Evolutionary conservation across 2,797 vertebrate genomes (phyloP), one percentile per base, ranked within the genome.

Genomic region (Sternarchorhynchus goeldii): DNA sequence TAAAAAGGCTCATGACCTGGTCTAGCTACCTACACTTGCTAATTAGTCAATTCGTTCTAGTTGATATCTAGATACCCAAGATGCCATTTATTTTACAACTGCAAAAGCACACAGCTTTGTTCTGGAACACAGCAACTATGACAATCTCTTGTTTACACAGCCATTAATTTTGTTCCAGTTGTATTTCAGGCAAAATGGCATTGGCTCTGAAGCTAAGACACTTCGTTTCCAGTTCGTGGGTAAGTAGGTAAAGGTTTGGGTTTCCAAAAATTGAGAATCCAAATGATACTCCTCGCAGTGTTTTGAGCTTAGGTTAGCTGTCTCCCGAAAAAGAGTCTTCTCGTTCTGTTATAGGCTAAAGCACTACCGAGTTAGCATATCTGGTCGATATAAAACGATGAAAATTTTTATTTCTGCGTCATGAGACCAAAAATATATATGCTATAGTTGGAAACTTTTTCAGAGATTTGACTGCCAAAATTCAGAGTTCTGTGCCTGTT

Each of bases 171-270:
- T 57, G 2, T 29, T n/a, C 41, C 16, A 14, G 57, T 55, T 76
- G 1, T 34, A 32, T 80, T 76, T 73, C 77, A 85, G 84, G 29
- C 3, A 76, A 62, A 66, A 85, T 85, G 84, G 58, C 73, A 5
- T 12, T 74, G 8, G 25, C 67, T 69, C 6, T 73, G 53, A n/a
- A 80, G 60, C 72, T 77, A 83, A 63, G 77, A 57, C 56, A 65
- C 12, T 21, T 85, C 18, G 2, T 71, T 75, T 4, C 12, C 29
- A 62, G 65, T 2, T 21, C 63, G 32, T 63, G 66, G 80, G 84
- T 85, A n/a, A 85, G 84, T 83, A 14, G 45, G 10, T 50, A 14
- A 17, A 36, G 34, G 16, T 70, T 56, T 5, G 17, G 3, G 3
- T 12, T 7, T 62, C n/a, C 7, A n/a, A 12, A 53, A 32, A 1